Percentiles rank a stretch among this genome's conserved stretches.
Evolutionary conservation across 64 coral and sea anemone genomes (phyloP).

Genomic region (Anthopleura sola): DNA sequence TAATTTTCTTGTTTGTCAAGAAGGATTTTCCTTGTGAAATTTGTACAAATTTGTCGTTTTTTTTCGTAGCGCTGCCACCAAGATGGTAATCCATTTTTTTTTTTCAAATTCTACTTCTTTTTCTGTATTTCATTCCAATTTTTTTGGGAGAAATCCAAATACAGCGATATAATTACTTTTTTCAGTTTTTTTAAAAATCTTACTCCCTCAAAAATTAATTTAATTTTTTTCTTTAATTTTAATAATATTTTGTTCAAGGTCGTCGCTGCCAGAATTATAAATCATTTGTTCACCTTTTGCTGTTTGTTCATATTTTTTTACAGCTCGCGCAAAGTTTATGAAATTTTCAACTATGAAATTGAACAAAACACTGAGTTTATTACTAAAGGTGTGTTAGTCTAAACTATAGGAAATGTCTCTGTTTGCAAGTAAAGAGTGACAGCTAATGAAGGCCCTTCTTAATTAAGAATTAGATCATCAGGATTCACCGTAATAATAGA

Average conservation of each 20-base stretch:
- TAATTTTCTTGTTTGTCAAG: background rate
- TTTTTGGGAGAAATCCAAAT: too few species aligned
- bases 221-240: background rate
- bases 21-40: background rate
- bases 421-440: background rate
- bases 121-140: too few species aligned
- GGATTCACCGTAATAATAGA: background rate
- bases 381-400: background rate
- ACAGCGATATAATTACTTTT: background rate
- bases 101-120: too few species aligned
- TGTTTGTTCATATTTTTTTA: background rate
- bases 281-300: background rate
- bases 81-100: too few species aligned
- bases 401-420: background rate
- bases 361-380: background rate
- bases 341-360: background rate
- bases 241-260: background rate
- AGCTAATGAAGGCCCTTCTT: background rate
- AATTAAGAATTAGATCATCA: constrained; percentile 13
- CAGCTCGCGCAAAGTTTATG: background rate
- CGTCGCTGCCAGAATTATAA: background rate
- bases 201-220: background rate
- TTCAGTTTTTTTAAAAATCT: background rate
- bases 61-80: too few species aligned
- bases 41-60: background rate